phyloP scores from a whole-genome alignment of 2,113 vertebrate genomes.

The Aptenodytes forsteri region DNA sequence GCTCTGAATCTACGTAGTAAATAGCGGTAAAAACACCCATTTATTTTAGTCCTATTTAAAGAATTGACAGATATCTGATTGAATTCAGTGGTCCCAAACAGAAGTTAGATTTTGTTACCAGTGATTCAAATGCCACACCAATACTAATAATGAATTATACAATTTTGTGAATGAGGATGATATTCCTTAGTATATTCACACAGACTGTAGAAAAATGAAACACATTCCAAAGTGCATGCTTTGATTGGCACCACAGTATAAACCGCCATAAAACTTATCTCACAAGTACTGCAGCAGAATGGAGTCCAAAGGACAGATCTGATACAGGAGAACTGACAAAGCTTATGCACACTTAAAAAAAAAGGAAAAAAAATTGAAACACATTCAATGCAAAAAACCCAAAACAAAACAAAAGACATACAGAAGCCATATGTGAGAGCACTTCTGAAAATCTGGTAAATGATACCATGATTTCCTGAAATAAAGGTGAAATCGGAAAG shows the following conservation, averaged over 20 bases:
- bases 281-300: neutral
- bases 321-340: neutral
- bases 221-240: slow-evolving; percentile 11
- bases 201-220: neutral
- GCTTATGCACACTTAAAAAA: neutral
- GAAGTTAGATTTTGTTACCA: neutral
- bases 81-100: neutral
- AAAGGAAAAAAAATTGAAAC: neutral
- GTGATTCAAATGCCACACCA: neutral
- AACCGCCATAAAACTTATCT: slow-evolving; percentile 50
- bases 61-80: neutral
- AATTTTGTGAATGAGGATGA: neutral
- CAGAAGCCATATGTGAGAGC: neutral
- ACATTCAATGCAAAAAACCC: neutral
- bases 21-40: neutral
- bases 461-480: neutral
- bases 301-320: slow-evolving; percentile 33
- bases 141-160: neutral
- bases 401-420: neutral
- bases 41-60: neutral
- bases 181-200: neutral
- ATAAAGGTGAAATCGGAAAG: neutral
- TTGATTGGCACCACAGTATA: neutral
- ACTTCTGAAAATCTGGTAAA: neutral
- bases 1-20: neutral